Conservation (phyloP, 2,113 vertebrate species). For the Stictonetta naevosa region DNA sequence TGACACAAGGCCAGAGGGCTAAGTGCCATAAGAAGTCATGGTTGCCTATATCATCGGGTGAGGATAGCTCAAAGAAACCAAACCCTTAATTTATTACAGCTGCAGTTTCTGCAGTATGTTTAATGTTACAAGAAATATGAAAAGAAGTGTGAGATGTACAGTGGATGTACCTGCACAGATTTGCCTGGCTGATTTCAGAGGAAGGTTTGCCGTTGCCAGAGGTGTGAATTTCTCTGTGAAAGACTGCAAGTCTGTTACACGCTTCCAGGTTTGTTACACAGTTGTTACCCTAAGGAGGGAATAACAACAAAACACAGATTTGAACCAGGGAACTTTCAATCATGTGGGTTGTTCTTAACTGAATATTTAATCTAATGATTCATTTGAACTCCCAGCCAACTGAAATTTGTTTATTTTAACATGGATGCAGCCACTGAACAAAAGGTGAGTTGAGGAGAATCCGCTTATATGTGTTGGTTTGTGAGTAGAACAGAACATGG, state of each 20-base stretch:
- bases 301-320: neutral
- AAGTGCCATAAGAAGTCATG: slow-evolving; percentile 11
- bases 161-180: neutral
- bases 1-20: slow-evolving; percentile 51
- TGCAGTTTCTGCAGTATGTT: neutral
- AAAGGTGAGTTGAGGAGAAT: neutral
- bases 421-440: neutral
- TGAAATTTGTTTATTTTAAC: neutral
- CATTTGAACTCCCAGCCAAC: neutral
- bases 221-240: neutral
- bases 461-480: neutral
- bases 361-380: neutral
- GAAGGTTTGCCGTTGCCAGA: neutral
- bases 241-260: neutral
- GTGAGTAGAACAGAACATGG: neutral
- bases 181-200: neutral
- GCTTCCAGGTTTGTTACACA: neutral
- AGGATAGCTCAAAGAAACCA: neutral
- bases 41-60: neutral
- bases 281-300: neutral
- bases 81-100: slow-evolving; percentile 1
- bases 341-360: neutral
- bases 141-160: neutral
- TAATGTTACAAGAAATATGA: neutral
- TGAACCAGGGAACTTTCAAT: neutral